Evolutionary conservation across 2,888 invertebrate species (phyloP), one percentile per base, ranked within the genome.

Genomic region (Sycophila texana): DNA sequence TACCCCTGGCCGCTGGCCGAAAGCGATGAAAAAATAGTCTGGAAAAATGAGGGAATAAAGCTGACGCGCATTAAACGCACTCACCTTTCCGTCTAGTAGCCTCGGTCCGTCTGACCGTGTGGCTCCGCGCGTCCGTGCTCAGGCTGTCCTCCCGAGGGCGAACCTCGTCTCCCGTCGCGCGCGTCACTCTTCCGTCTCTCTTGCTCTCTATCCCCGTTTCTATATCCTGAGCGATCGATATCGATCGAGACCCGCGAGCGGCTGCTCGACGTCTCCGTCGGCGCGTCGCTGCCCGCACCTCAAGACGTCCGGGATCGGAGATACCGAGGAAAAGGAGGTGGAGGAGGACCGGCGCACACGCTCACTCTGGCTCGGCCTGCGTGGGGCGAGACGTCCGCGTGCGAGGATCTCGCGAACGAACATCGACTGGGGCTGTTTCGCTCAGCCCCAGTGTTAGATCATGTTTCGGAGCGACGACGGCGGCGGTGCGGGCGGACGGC

Each of bases 331-430:
- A 5, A 57, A 16, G 72, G 53, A 73, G 47, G 68, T 14, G 49
- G 49, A 53, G 7, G 82, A 77, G 78, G 73, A 82, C 70, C 82
- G 81, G 76, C 74, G 81, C 75, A 47, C 49, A 10, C 39, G 39
- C 39, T 39, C 39, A 39, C 39, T 39, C 10, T 39, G 7, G 39
- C 39, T 39, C 39, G 39, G 39, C 10, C 10, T 39, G 10, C 39
- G 39, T 39, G 39, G 39, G 10, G 60, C 39, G 39, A 39, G 10
- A 55, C 75, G 75, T 70, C 60, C 67, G 79, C 66, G 51, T 72
- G 72, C 75, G 79, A 75, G 63, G 72, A 73, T 77, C 57, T 60
- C 74, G 68, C 77, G 63, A 57, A 68, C 77, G 63, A 57, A 68
- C 68, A 67, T 74, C 81, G 72, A 74, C 78, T 77, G 80, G 39